Evolutionary conservation across 2,888 invertebrate species (phyloP), one percentile per base, ranked within the genome.

Genomic region (Busseola fusca): DNA sequence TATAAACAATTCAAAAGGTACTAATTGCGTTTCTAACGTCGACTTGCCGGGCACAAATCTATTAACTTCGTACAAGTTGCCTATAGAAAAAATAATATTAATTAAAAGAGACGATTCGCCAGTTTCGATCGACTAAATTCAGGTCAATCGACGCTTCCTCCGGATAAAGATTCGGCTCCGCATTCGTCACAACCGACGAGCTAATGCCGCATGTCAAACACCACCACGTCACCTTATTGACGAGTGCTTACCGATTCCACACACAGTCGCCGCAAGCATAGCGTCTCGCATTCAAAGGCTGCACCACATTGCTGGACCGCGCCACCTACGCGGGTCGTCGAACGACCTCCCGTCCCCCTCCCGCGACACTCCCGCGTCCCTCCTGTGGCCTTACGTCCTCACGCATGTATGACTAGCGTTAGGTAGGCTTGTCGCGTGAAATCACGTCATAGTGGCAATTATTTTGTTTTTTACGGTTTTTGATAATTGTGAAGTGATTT

Each of bases 301-400:
- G 70, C 63, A 69, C 34, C 34, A 34, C 72, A 59, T 58, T 48
- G n/a, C 72, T 50, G 50, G 34, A 42, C 50, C 42, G 59, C 54
- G 63, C 79, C 74, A 69, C 82, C 82, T 71, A 87, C 88, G 78
- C 80, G 80, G 88, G 88, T 85, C 77, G 78, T 78, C 82, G 87
- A 88, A 86, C 88, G 88, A 78, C 88, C 88, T 87, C 82, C 77
- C 79, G 62, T 62, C 71, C 64, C 80, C 82, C 72, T 81, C 76
- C 73, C 69, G 67, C 65, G 40, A 9, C 50, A 34, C 57, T 34
- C 12, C 48, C 42, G 18, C n/a, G 37, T 1, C 42, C 71, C 60
- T 52, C 65, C n/a, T 12, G 14, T 42, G 64, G 58, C 54, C 62
- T 76, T 64, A 62, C 50, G 50, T 64, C 56, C 63, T 65, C 62